Evolutionary conservation across 1,140 invertebrate species (phyloP).

Genomic region (Druon quercuslanigerum): DNA sequence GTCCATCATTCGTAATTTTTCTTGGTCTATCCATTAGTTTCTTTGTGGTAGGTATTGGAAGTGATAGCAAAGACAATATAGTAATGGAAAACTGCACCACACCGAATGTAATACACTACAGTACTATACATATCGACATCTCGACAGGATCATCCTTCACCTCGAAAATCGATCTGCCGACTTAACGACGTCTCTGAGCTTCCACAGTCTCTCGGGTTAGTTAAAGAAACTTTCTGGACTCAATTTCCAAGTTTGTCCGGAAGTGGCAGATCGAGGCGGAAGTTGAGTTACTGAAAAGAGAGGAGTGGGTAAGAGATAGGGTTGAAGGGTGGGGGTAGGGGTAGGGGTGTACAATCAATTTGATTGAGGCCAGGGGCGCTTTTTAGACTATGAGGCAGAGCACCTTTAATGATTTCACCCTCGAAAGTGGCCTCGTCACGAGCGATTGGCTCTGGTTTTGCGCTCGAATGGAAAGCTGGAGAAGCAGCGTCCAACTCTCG

Average conservation of each 20-base stretch:
- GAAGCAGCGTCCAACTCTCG: conserved; percentile 22
- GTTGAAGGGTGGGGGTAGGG: not conserved
- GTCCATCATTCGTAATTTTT: no score
- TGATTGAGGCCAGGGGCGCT: conserved; percentile 26
- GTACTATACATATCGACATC: not conserved
- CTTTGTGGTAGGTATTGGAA: no score
- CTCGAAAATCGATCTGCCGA: conserved; percentile 8
- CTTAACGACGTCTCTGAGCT: conserved; percentile 16
- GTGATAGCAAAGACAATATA: no score
- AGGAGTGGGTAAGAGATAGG: not conserved
- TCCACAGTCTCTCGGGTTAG: conserved; percentile 1
- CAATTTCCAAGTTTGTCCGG: conserved; percentile 17
- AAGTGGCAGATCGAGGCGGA: not conserved
- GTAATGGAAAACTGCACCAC: no score
- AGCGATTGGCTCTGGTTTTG: conserved; percentile 11
- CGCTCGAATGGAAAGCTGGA: conserved; percentile 22
- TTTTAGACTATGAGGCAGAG: conserved; percentile 2
- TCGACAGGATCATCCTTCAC: not conserved
- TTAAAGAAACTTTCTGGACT: conserved; percentile 23
- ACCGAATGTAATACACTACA: no score
- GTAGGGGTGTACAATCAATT: conserved; percentile 12
- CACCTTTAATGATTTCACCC: conserved; percentile 20
- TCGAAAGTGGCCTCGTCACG: conserved; percentile 31
- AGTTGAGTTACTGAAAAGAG: not conserved
- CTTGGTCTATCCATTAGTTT: no score